Evolutionary conservation across 1,140 invertebrate genomes (phyloP).

Genomic region (Ladona fulva): DNA sequence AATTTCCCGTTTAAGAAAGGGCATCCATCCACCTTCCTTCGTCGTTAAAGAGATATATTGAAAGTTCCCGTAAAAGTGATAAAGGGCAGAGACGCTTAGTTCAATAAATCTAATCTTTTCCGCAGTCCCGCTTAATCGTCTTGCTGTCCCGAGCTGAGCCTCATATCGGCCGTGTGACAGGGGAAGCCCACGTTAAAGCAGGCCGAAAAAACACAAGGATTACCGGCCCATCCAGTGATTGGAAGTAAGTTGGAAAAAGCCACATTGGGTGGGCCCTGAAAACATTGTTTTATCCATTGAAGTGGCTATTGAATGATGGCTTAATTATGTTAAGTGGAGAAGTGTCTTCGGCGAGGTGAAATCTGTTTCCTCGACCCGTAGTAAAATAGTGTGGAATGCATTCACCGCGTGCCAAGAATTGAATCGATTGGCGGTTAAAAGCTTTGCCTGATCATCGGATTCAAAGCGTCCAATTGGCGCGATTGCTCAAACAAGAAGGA

Average conservation of each 20-base stretch:
- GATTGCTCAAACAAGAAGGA: too few relatives aligned
- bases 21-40: too few relatives aligned
- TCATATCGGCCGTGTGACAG: neutral
- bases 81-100: neutral
- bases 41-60: too few relatives aligned
- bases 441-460: neutral
- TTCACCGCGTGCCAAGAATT: neutral
- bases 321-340: constrained; percentile 6
- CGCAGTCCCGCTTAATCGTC: neutral
- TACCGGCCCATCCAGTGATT: neutral
- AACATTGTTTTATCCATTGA: neutral
- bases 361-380: neutral
- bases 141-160: neutral
- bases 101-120: neutral
- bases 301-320: neutral
- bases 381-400: neutral
- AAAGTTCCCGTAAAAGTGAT: neutral
- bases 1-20: too few relatives aligned
- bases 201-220: neutral
- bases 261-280: too few relatives aligned
- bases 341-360: neutral
- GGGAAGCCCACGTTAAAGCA: too few relatives aligned
- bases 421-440: neutral
- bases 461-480: neutral
- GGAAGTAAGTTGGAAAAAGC: constrained; percentile 2